These are phyloP conservation scores for Macrostomum cliftonense DNA, from an alignment of 2,888 invertebrate genomes.

Conservation along the genomic window DNA sequence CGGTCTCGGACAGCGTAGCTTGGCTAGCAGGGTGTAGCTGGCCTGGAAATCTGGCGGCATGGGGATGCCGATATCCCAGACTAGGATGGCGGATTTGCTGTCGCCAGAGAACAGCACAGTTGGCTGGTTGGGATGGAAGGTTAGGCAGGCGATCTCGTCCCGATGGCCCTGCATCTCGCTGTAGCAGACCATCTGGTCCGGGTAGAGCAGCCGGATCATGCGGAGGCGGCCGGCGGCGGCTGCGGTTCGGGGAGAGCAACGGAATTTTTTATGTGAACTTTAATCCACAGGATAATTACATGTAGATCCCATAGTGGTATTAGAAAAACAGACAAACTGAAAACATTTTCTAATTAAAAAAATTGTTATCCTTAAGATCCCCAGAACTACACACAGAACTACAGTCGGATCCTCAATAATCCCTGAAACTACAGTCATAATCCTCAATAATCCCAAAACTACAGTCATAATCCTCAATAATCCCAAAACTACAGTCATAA, in stretches of 20 bases:
- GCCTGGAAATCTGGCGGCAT: constrained; percentile 9
- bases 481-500: no score
- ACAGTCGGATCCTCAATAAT: no score
- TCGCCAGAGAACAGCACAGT: constrained; percentile 12
- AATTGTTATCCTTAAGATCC: no score
- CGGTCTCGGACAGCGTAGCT: constrained; percentile 2
- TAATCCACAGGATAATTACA: no score
- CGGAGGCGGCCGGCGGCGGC: constrained; percentile 26
- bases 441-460: no score
- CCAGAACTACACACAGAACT: no score
- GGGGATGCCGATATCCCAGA: constrained; percentile 11
- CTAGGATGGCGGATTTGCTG: constrained; percentile 9
- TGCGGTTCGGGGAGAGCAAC: constrained; percentile 12
- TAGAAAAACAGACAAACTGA: no score
- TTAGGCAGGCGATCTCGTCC: constrained; percentile 14
- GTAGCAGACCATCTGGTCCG: constrained; percentile 29
- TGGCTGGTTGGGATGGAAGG: constrained; percentile 12
- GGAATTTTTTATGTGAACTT: no score
- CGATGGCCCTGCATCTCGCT: constrained; percentile 21
- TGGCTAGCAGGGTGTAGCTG: constrained; percentile 5
- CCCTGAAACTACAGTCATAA: no score
- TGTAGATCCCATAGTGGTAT: no score
- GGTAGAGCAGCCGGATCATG: constrained; percentile 27
- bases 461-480: no score
- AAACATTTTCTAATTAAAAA: no score